phyloP scores from a whole-genome alignment of 2,797 vertebrate species.

The Pipistrellus pygmaeus region DNA sequence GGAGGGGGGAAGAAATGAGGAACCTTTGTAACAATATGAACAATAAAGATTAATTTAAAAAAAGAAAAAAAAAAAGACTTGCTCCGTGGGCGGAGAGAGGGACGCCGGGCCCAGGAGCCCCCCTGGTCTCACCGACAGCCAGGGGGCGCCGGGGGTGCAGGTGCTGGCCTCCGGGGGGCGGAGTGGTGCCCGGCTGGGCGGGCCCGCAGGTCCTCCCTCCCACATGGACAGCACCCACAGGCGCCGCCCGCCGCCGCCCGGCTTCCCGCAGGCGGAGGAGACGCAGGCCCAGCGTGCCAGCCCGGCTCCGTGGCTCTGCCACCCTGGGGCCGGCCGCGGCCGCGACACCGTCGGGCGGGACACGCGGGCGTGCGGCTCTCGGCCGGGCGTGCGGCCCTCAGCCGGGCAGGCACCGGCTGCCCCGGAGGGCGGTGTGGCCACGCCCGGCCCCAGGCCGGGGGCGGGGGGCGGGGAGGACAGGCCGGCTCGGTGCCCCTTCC shows the following conservation, averaged over 20 bases:
- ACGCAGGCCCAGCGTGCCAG: neutral
- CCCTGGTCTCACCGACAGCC: neutral
- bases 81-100: neutral
- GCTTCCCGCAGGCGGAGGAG: neutral
- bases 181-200: neutral
- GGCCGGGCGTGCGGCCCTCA: too few species aligned
- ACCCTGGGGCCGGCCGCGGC: neutral
- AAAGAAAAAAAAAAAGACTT: too few species aligned
- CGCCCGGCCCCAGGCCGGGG: neutral
- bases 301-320: neutral
- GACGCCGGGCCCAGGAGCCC: fast-evolving
- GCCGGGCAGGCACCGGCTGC: neutral
- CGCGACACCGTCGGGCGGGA: fast-evolving
- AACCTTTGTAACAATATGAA: too few species aligned
- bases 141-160: fast-evolving
- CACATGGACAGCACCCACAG: neutral
- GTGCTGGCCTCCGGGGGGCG: too few species aligned
- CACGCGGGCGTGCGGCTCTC: fast-evolving
- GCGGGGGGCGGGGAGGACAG: neutral
- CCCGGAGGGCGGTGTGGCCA: neutral
- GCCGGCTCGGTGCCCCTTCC: neutral
- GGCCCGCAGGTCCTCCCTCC: neutral
- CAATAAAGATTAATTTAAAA: too few species aligned
- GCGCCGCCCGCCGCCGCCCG: too few species aligned
- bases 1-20: too few species aligned